Conservation (phyloP, 2,113 vertebrate species). For the Diphyllodes magnificus region DNA sequence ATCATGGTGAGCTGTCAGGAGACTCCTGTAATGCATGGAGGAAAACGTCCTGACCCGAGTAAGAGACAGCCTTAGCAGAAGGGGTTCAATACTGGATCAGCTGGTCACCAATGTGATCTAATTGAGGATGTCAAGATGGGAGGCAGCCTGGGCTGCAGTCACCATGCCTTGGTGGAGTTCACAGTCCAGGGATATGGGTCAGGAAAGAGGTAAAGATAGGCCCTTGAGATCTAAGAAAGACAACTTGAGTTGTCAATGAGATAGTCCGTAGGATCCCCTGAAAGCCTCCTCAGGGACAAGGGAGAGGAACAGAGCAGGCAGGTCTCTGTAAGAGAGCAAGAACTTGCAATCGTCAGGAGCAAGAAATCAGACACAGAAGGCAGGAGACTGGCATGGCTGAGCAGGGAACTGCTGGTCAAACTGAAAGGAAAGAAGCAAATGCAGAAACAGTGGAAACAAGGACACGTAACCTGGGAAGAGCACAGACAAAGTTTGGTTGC, state of each 20-base stretch:
- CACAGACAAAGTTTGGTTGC: too few species aligned
- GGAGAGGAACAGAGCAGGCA: not conserved
- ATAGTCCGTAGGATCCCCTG: not conserved
- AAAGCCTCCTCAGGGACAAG: not conserved
- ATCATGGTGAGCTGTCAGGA: not conserved
- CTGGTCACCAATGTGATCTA: not conserved
- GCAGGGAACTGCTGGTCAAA: not conserved
- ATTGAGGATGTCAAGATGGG: not conserved
- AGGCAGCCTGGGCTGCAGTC: not conserved
- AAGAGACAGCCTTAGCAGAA: not conserved
- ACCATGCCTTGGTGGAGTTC: not conserved
- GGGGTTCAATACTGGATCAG: not conserved
- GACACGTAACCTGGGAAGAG: fast-evolving
- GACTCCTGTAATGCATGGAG: not conserved
- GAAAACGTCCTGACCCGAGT: not conserved
- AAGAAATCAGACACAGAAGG: not conserved
- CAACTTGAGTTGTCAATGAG: not conserved
- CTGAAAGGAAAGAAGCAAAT: not conserved
- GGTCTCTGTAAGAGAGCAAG: not conserved
- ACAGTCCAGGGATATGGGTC: too few species aligned
- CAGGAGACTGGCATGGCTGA: not conserved
- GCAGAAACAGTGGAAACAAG: not conserved
- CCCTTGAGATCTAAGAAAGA: not conserved
- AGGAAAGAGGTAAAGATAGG: not conserved
- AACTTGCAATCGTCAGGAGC: not conserved